Percentiles rank a stretch among this genome's conserved stretches.
Evolutionary conservation across 2,888 invertebrate genomes (phyloP).

Genomic region (Andricus quercusramuli): DNA sequence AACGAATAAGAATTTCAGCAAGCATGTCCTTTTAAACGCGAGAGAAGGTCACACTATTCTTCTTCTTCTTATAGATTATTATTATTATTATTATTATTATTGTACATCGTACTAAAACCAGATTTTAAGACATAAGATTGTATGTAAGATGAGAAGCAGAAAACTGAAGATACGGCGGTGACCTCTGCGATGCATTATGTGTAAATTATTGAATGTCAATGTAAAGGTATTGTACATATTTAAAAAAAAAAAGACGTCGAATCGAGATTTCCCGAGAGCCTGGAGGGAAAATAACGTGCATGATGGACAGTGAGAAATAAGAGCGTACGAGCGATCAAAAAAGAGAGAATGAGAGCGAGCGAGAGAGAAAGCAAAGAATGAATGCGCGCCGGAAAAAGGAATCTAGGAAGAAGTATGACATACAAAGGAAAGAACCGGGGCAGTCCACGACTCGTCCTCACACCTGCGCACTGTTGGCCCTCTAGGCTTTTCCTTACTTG

Average conservation of each 20-base stretch:
- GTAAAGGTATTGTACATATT: conserved; percentile 72
- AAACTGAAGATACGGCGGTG: conserved; percentile 35
- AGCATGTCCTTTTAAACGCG: conserved; percentile 37
- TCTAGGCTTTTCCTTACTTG: no score
- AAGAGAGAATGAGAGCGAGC: conserved; percentile 18
- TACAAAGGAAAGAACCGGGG: neutral
- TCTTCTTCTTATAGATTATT: conserved; percentile 50
- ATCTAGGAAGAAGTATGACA: conserved; percentile 17
- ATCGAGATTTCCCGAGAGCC: conserved; percentile 48
- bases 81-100: conserved; percentile 50
- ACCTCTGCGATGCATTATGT: conserved; percentile 54
- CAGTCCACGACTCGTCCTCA: no score
- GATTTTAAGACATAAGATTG: conserved; percentile 25
- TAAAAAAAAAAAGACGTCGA: conserved; percentile 63
- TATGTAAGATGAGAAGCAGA: conserved; percentile 20
- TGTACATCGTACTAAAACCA: conserved; percentile 38
- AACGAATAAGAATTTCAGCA: conserved; percentile 18
- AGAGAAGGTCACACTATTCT: conserved; percentile 55
- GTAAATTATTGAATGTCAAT: conserved; percentile 70
- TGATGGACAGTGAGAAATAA: conserved; percentile 42
- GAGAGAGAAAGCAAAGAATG: conserved; percentile 38
- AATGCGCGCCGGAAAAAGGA: conserved; percentile 35
- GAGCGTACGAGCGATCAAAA: conserved; percentile 43
- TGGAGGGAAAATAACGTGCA: conserved; percentile 39
- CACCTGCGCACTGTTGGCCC: no score